phyloP scores from a whole-genome alignment of 2,797 vertebrate species.

The Tragopan temminckii region DNA sequence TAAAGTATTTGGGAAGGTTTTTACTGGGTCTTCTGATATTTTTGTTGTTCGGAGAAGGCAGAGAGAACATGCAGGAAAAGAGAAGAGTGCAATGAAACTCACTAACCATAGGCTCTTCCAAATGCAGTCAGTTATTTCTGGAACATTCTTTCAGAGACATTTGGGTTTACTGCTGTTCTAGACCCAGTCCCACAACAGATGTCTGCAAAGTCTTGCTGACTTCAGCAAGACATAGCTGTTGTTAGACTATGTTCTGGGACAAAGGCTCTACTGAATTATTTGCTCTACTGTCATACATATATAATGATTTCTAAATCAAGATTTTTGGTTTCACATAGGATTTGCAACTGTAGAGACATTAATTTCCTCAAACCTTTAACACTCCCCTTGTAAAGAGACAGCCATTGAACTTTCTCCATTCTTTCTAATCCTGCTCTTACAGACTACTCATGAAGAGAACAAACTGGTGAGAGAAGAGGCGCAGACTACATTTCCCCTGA shows the following conservation, averaged over 20 bases:
- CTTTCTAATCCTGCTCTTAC: not conserved
- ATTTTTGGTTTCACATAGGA: not conserved
- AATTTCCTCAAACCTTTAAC: not conserved
- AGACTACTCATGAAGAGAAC: not conserved
- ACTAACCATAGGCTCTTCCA: not conserved
- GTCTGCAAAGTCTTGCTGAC: not conserved
- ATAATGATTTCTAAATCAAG: not conserved
- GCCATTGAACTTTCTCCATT: not conserved
- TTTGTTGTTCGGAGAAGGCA: not conserved
- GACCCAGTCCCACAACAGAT: not conserved
- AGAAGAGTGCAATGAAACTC: not conserved
- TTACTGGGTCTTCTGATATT: not conserved
- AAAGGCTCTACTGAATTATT: not conserved
- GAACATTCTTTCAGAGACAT: slow-evolving; percentile 1
- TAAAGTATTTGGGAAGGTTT: not conserved
- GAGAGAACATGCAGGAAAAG: not conserved
- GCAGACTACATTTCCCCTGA: not conserved
- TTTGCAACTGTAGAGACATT: not conserved
- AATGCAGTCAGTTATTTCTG: slow-evolving; percentile 7
- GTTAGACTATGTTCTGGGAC: not conserved
- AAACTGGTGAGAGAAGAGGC: not conserved
- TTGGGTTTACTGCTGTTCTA: slow-evolving; percentile 26
- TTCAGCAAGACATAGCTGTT: not conserved
- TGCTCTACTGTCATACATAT: not conserved
- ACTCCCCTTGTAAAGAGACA: not conserved